phyloP scores from a whole-genome alignment of 64 coral and sea anemone species.

The Montipora capricornis region DNA sequence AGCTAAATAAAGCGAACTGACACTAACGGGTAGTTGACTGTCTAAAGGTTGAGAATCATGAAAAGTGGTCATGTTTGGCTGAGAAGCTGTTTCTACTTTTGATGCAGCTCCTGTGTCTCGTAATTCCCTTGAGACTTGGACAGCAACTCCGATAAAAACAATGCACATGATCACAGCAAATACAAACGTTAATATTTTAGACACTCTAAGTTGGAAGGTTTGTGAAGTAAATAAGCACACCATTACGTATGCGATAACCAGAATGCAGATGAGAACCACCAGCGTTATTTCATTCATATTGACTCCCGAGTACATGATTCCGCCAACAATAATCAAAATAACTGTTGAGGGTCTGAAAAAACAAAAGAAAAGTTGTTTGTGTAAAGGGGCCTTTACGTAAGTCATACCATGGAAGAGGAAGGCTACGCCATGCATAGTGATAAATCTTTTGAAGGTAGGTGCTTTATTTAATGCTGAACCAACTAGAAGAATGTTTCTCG shows the following conservation, averaged over 20 bases:
- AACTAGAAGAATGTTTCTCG: too few relatives aligned
- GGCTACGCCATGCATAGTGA: too few relatives aligned
- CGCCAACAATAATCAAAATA: constrained; percentile 90
- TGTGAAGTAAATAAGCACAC: constrained; percentile 77
- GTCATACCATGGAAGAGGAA: too few relatives aligned
- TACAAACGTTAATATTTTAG: constrained; percentile 78
- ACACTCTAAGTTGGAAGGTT: constrained; percentile 64
- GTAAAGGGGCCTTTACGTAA: too few relatives aligned
- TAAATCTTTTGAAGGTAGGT: too few relatives aligned
- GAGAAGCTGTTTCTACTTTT: not conserved
- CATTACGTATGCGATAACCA: constrained; percentile 53
- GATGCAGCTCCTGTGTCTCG: not conserved
- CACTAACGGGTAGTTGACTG: not conserved
- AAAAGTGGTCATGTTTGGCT: not conserved
- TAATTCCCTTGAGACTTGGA: constrained; percentile 63
- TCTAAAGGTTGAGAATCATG: not conserved
- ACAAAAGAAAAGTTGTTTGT: too few relatives aligned
- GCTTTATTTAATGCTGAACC: too few relatives aligned
- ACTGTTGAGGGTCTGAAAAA: constrained; percentile 88
- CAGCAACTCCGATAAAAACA: constrained; percentile 76
- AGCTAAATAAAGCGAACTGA: constrained; percentile 31
- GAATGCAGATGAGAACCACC: constrained; percentile 34
- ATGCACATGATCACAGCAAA: constrained; percentile 86
- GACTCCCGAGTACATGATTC: constrained; percentile 59
- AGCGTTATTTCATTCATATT: constrained; percentile 24